A percentile compares a stretch with the other conserved stretches of the same genome.
phyloP scores from a whole-genome alignment of 2,888 invertebrate species.

The Pandemis corylana region DNA sequence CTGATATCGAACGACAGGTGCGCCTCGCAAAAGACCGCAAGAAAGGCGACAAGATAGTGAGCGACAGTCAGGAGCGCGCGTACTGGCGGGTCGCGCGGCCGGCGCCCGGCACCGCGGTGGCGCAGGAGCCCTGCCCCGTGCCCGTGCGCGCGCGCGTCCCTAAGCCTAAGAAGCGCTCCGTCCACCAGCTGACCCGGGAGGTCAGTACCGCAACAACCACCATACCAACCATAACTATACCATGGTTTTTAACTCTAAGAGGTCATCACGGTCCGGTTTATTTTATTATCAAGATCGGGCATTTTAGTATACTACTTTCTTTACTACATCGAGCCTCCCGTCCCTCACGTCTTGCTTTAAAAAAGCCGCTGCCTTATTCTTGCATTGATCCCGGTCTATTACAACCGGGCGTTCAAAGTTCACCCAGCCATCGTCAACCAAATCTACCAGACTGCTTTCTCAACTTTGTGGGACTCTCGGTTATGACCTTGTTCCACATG shows the following conservation, averaged over 20 bases:
- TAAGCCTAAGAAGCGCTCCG: conserved; percentile 88
- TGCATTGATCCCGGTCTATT: too few species aligned
- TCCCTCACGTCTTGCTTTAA: too few species aligned
- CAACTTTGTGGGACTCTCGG: too few species aligned
- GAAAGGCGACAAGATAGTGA: conserved; percentile 97
- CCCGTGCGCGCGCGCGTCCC: conserved; percentile 90
- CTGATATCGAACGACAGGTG: conserved; percentile 80
- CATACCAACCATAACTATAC: neutral
- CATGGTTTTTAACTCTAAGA: neutral
- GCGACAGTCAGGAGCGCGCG: conserved; percentile 98
- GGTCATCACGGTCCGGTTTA: too few species aligned
- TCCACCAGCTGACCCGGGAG: conserved; percentile 92
- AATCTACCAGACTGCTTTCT: too few species aligned
- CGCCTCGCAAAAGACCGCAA: conserved; percentile 96
- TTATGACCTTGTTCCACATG: too few species aligned
- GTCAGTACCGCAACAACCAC: conserved; percentile 70
- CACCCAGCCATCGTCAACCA: too few species aligned
- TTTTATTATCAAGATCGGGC: too few species aligned
- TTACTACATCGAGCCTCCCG: too few species aligned
- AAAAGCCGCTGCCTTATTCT: too few species aligned
- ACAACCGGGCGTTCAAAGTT: too few species aligned
- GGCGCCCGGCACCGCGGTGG: conserved; percentile 94
- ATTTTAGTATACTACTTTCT: too few species aligned
- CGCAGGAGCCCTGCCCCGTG: conserved; percentile 94
- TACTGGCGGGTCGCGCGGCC: conserved; percentile 99